A percentile compares a stretch with the other conserved stretches of the same genome.
phyloP scores from a whole-genome alignment of 2,797 vertebrate genomes.

The Coracias cyanogaster region DNA sequence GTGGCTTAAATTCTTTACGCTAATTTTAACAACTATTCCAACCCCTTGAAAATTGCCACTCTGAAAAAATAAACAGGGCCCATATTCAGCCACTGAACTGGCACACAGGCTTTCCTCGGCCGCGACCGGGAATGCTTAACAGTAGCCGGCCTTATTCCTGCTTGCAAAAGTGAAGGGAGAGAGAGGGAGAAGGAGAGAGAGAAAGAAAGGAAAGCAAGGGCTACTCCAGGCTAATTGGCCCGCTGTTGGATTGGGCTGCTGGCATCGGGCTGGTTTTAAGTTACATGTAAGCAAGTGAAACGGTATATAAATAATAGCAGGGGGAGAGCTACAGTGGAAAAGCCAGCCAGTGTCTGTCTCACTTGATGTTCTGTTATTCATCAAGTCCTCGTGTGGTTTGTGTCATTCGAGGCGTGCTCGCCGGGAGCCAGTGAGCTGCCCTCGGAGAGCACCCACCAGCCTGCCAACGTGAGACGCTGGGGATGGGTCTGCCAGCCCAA shows the following conservation, averaged over 20 bases:
- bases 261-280: constrained; percentile 60
- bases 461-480: fast-evolving
- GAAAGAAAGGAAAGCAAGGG: not conserved
- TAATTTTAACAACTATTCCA: constrained; percentile 76
- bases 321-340: constrained; percentile 41
- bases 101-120: not conserved
- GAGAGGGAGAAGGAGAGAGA: not conserved
- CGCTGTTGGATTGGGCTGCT: not conserved
- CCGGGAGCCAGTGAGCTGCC: not conserved
- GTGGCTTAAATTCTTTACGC: constrained; percentile 65
- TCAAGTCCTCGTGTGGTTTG: constrained; percentile 28
- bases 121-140: constrained; percentile 1
- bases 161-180: not conserved
- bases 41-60: constrained; percentile 69
- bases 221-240: constrained; percentile 24
- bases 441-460: not conserved
- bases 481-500: not conserved
- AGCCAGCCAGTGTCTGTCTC: constrained; percentile 57
- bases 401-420: not conserved
- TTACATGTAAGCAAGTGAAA: constrained; percentile 74
- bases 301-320: constrained; percentile 61
- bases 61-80: constrained; percentile 78
- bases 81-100: constrained; percentile 46
- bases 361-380: constrained; percentile 51
- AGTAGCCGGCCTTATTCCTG: constrained; percentile 45